Conservation (phyloP, 2,797 vertebrate species). For the Gambusia yucatana region DNA sequence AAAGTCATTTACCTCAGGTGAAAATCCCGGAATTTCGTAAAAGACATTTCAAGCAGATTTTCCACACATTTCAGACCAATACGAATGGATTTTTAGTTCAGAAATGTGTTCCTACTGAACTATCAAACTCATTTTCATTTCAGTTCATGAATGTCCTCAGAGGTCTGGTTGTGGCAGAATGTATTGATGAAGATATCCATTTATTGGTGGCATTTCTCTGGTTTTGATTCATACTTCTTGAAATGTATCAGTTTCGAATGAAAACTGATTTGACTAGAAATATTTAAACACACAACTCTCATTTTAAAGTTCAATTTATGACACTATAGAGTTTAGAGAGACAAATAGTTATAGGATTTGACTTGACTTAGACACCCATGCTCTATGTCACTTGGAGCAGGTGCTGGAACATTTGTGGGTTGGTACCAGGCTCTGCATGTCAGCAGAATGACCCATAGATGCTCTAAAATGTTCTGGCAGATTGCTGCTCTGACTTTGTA, state of each 20-base stretch:
- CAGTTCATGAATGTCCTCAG: too few relatives aligned
- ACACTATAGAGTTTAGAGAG: too few relatives aligned
- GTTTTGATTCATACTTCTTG: too few relatives aligned
- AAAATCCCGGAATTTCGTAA: neutral
- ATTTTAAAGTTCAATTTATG: too few relatives aligned
- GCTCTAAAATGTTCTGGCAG: neutral
- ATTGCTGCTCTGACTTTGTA: neutral
- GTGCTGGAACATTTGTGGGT: neutral
- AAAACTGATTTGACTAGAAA: too few relatives aligned
- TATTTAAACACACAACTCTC: too few relatives aligned
- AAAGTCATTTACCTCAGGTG: neutral
- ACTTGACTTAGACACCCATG: neutral
- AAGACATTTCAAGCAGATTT: neutral
- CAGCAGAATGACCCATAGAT: neutral
- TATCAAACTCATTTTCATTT: too few relatives aligned
- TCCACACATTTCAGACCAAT: neutral
- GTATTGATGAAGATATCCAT: too few relatives aligned
- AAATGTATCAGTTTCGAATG: too few relatives aligned
- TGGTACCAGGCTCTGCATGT: neutral
- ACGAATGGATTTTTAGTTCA: neutral
- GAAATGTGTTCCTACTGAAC: neutral
- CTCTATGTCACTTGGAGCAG: neutral
- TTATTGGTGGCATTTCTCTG: too few relatives aligned
- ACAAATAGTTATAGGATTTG: too few relatives aligned
- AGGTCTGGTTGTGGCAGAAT: too few relatives aligned